Evolutionary conservation across 2,888 invertebrate genomes (phyloP), one percentile per base, ranked within the genome.

Genomic region (Plemyria rubiginata): DNA sequence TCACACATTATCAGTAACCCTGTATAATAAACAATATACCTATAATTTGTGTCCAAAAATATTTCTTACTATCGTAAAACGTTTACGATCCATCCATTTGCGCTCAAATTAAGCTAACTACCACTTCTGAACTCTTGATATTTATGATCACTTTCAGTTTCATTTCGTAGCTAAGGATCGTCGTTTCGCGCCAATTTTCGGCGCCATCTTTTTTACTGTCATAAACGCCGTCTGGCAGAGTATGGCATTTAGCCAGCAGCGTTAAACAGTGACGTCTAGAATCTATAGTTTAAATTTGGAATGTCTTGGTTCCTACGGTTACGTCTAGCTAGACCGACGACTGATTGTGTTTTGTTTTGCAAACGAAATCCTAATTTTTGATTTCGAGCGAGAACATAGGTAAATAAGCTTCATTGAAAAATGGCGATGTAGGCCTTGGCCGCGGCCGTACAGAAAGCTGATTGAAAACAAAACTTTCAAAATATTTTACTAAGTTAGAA

Each of bases 151-250:
- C 53, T 54, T 48, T 54, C 45, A 43, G 56, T 56, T 57, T 54
- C 22, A 40, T 2, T n/a, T 41, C n/a, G 5, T 22, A 48, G 50
- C 9, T 32, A 49, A 3, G 51, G 54, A 36, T 59, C 50, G 28
- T 11, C 22, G 22, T 58, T 66, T 54, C 65, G 54, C 67, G 67
- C 66, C 67, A 62, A 70, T 56, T 61, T 66, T 63, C 43, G 64
- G 70, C 65, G 70, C 64, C 68, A 59, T 54, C 59, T 62, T 60
- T n/a, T 67, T 66, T 65, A 64, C 62, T 60, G 66, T 63, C 63
- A 63, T 68, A 68, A 70, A 70, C 70, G 66, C 66, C 51, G 70
- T 70, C 70, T 70, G 66, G 66, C 45, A 45, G 50, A 54, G 38
- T 29, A 41, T 65, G 70, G 66, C 66, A 62, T 58, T 40, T 54